phyloP scores from a whole-genome alignment of 2,888 invertebrate species.

The Torymus auratus region DNA sequence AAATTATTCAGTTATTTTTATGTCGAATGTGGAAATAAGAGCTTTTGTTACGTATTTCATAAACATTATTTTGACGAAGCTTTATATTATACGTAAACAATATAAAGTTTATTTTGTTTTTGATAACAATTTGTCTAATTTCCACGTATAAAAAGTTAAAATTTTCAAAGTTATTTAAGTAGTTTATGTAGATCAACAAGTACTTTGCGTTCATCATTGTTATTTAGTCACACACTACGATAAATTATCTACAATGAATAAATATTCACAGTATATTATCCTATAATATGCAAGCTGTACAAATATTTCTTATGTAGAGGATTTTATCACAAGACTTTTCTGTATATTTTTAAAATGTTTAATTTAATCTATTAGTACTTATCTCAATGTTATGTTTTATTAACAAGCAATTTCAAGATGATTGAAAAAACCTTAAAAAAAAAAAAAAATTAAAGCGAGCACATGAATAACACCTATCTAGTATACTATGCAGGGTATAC shows the following conservation, averaged over 20 bases:
- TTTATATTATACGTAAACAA: too few relatives aligned
- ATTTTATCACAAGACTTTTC: conserved; percentile 6
- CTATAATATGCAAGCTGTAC: conserved; percentile 28
- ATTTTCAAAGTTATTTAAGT: too few relatives aligned
- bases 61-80: too few relatives aligned
- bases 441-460: conserved; percentile 12
- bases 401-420: conserved; percentile 14
- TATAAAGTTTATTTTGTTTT: too few relatives aligned
- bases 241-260: conserved; percentile 12
- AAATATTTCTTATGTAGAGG: conserved; percentile 35
- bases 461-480: conserved; percentile 4
- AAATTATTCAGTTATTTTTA: too few relatives aligned
- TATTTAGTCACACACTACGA: conserved; percentile 24
- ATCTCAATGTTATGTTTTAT: not conserved
- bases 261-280: conserved; percentile 19
- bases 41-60: too few relatives aligned
- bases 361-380: not conserved
- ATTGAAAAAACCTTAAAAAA: conserved; percentile 12
- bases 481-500: too few relatives aligned
- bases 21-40: too few relatives aligned
- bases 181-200: not conserved
- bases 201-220: conserved; percentile 25
- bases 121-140: too few relatives aligned
- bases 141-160: too few relatives aligned
- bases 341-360: conserved; percentile 28